Evolutionary conservation across 2,888 invertebrate species (phyloP).

Genomic region (Mesorhabditis belari): DNA sequence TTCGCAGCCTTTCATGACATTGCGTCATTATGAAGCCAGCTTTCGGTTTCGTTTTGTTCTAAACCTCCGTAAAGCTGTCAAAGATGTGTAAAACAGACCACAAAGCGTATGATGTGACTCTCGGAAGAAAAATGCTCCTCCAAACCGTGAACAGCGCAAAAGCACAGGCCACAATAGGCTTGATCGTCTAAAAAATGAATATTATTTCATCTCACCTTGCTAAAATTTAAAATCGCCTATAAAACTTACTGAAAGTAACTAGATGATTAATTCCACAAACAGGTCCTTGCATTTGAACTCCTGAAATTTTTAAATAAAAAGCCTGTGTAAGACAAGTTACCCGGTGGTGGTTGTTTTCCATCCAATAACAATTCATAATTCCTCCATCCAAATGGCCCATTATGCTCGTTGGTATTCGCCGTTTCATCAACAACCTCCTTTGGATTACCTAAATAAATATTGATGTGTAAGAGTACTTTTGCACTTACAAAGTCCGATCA

Average conservation of each 20-base stretch:
- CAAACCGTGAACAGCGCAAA: slow-evolving; percentile 2
- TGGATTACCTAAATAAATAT: slow-evolving; percentile 7
- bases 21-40: neutral
- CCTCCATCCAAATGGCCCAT: slow-evolving; percentile 1
- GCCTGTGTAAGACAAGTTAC: no score
- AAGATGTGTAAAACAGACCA: slow-evolving; percentile 5
- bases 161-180: slow-evolving; percentile 1
- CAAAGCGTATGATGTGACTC: slow-evolving; percentile 14
- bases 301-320: no score
- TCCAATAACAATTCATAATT: neutral
- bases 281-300: slow-evolving; percentile 9
- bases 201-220: neutral
- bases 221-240: neutral
- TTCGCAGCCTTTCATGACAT: neutral
- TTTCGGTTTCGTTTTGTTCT: neutral
- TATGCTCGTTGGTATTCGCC: neutral
- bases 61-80: neutral
- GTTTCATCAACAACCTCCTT: slow-evolving; percentile 10
- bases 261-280: slow-evolving; percentile 14
- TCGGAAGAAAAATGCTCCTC: slow-evolving; percentile 20
- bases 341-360: neutral
- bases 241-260: slow-evolving; percentile 4
- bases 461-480: neutral
- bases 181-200: slow-evolving; percentile 4
- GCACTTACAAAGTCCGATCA: slow-evolving; percentile 20